Evolutionary conservation across 53 echinoderm and acorn worm species (phyloP).

Genomic region (Glandiceps talaboti): DNA sequence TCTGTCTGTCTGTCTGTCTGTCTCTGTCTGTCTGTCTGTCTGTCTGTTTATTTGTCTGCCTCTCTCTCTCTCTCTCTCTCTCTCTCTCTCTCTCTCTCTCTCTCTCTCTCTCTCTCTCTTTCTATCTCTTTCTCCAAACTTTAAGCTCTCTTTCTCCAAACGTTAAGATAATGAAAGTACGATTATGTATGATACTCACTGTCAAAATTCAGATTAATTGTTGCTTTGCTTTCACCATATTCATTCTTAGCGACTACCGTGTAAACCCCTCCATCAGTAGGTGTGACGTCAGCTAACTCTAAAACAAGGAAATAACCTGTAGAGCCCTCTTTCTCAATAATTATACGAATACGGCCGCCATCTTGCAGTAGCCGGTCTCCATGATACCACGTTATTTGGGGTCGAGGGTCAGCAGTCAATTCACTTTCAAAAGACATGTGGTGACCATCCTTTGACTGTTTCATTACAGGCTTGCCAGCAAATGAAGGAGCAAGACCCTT

Average conservation of each 20-base stretch:
- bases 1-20: no score
- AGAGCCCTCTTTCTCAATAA: slow-evolving; percentile 39
- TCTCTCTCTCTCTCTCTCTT: no score
- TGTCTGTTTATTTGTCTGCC: no score
- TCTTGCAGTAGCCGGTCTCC: slow-evolving; percentile 42
- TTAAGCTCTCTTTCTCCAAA: no score
- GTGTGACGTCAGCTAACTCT: slow-evolving; percentile 56
- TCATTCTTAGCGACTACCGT: slow-evolving; percentile 84
- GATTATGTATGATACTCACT: slow-evolving; percentile 21
- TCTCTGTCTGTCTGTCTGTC: no score
- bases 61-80: no score
- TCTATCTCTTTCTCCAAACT: no score
- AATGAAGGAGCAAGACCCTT: slow-evolving; percentile 78
- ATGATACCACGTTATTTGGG: slow-evolving; percentile 70
- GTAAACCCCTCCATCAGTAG: slow-evolving; percentile 73
- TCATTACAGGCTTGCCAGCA: slow-evolving; percentile 75
- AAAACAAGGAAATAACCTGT: slow-evolving; percentile 35
- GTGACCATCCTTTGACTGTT: slow-evolving; percentile 74
- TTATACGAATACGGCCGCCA: slow-evolving; percentile 55
- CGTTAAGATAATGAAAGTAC: no score
- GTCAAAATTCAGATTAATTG: slow-evolving; percentile 94
- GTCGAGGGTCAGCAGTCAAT: slow-evolving; percentile 88
- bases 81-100: no score
- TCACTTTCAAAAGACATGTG: slow-evolving; percentile 72
- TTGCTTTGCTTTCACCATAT: slow-evolving; percentile 88